These are phyloP conservation scores for Oegoconia quadripuncta DNA, from an alignment of 2,888 invertebrate species.

Conservation along the genomic window DNA sequence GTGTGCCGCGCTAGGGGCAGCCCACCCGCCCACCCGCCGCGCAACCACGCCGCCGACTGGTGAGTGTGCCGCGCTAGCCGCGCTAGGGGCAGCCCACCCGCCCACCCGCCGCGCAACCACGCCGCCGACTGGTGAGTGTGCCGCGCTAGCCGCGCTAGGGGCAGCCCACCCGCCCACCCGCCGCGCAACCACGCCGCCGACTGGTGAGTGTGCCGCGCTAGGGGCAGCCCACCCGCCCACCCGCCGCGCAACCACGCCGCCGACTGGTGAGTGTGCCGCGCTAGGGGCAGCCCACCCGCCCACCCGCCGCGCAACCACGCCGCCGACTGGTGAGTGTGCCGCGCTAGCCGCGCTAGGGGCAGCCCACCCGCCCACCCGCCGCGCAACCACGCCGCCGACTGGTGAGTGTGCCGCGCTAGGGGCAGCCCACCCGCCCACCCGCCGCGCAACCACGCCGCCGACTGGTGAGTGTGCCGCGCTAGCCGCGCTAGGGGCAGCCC, in stretches of 20 bases:
- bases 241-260: slow-evolving; percentile 90
- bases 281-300: too few species aligned
- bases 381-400: slow-evolving; percentile 92
- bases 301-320: slow-evolving; percentile 89
- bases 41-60: slow-evolving; percentile 94
- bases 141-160: too few species aligned
- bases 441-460: slow-evolving; percentile 91
- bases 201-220: slow-evolving; percentile 80
- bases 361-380: slow-evolving; percentile 86
- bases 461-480: slow-evolving; percentile 82
- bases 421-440: slow-evolving; percentile 86
- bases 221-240: too few species aligned
- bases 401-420: slow-evolving; percentile 75
- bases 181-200: slow-evolving; percentile 92
- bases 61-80: slow-evolving; percentile 46
- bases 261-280: slow-evolving; percentile 83
- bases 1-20: slow-evolving; percentile 1
- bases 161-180: slow-evolving; percentile 87
- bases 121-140: slow-evolving; percentile 90
- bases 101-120: slow-evolving; percentile 87
- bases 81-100: too few species aligned
- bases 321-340: slow-evolving; percentile 86
- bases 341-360: too few species aligned
- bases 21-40: slow-evolving; percentile 86
- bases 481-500: too few species aligned